A percentile compares a stretch with the other conserved stretches of the same genome.
Evolutionary conservation across 2,113 vertebrate species (phyloP).

Genomic region (Mormoops blainvillei): DNA sequence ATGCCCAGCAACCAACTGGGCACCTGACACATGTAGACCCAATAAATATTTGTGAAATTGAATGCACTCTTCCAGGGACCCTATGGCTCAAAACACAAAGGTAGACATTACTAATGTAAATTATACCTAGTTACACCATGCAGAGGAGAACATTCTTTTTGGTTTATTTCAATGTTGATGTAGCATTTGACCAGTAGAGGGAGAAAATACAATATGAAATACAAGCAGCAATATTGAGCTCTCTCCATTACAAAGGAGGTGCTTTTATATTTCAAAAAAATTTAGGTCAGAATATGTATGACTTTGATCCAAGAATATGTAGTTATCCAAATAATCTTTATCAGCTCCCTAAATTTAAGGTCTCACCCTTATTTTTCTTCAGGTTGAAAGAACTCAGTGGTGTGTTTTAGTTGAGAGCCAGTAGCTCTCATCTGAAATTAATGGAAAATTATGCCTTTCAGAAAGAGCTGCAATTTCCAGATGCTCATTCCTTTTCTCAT

Average conservation of each 20-base stretch:
- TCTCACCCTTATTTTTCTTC: background rate
- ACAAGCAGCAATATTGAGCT: background rate
- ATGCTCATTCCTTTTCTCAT: conserved; percentile 64
- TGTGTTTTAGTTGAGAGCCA: conserved; percentile 66
- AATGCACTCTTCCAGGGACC: background rate
- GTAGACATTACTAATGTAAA: conserved; percentile 45
- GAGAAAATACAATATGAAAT: conserved; percentile 75
- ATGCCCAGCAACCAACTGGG: background rate
- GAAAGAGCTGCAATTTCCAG: conserved; percentile 72
- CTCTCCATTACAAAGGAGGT: background rate
- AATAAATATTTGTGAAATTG: conserved; percentile 38
- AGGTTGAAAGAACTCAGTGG: conserved; percentile 69
- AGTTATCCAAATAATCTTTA: background rate
- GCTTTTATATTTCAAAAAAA: background rate
- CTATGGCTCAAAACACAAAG: conserved; percentile 22
- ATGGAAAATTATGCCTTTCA: conserved; percentile 76
- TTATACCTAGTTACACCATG: background rate
- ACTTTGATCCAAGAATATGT: conserved; percentile 32
- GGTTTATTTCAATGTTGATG: conserved; percentile 44
- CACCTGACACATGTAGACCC: background rate
- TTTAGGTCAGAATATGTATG: conserved; percentile 33
- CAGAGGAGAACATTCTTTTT: conserved; percentile 39
- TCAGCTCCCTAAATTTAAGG: background rate
- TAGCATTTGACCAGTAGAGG: conserved; percentile 79
- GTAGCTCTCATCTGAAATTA: conserved; percentile 77